A percentile compares a stretch with the other conserved stretches of the same genome.
Conservation (phyloP, 35 echinoderm and acorn worm species). For the Apostichopus californicus region DNA sequence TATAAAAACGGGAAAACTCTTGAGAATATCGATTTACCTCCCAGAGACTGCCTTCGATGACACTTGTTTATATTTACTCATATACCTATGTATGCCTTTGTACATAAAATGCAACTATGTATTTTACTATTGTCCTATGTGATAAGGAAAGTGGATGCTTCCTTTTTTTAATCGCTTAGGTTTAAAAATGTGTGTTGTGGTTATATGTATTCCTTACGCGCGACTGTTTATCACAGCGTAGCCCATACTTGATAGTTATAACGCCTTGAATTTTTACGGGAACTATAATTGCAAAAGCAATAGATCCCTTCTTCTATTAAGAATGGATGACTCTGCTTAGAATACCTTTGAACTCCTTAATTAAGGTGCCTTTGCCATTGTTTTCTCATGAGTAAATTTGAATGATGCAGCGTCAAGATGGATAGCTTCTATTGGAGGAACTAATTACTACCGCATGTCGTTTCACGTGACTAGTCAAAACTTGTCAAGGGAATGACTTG, state of each 20-base stretch:
- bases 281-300: not conserved
- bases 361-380: conserved; percentile 39
- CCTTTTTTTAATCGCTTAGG: not conserved
- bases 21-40: too few species aligned
- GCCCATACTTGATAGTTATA: not conserved
- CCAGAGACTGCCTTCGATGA: too few species aligned
- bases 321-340: not conserved
- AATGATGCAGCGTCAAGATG: conserved; percentile 44
- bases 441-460: conserved; percentile 5
- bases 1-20: too few species aligned
- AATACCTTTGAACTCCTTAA: conserved; percentile 18
- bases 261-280: not conserved
- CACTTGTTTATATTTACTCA: too few species aligned
- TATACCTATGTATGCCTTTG: too few species aligned
- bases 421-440: conserved; percentile 1
- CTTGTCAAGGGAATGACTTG: not conserved
- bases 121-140: too few species aligned
- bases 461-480: conserved; percentile 18
- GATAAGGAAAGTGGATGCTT: not conserved
- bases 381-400: conserved; percentile 19
- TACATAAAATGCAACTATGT: too few species aligned
- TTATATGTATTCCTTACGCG: not conserved
- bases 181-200: not conserved
- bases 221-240: not conserved
- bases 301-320: not conserved